A percentile compares a stretch with the other conserved stretches of the same genome.
Conservation (phyloP, 2,113 vertebrate species). For the Ornithorhynchus anatinus region DNA sequence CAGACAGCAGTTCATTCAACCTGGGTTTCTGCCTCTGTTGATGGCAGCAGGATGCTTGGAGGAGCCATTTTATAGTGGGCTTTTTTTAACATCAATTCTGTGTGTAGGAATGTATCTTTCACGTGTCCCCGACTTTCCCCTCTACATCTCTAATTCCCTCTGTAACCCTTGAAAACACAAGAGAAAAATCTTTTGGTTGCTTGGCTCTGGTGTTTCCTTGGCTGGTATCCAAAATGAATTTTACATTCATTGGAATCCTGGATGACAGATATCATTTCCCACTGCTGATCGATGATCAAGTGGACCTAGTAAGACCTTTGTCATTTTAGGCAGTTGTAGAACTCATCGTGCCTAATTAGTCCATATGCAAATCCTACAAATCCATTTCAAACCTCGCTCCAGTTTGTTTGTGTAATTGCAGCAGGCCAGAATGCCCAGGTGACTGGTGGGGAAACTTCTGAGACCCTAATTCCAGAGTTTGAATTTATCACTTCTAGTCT, state of each 20-base stretch:
- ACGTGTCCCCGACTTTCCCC: too few species aligned
- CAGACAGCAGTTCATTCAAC: too few species aligned
- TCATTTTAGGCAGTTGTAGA: background rate
- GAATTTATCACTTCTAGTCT: background rate
- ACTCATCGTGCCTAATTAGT: too few species aligned
- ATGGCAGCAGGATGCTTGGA: too few species aligned
- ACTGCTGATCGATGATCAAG: background rate
- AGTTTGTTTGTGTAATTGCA: constrained; percentile 5
- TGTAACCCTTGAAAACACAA: too few species aligned
- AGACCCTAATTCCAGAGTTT: constrained; percentile 18
- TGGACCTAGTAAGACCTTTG: background rate
- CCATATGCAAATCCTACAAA: background rate
- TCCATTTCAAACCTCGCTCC: background rate
- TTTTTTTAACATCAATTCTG: too few species aligned
- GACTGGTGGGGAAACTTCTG: background rate
- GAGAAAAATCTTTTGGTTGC: too few species aligned
- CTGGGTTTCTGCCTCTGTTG: too few species aligned
- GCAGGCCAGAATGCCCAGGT: background rate
- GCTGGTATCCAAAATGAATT: background rate
- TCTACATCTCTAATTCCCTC: too few species aligned
- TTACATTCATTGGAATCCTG: background rate
- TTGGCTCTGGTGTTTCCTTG: background rate
- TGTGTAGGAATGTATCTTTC: too few species aligned
- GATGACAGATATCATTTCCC: constrained; percentile 11
- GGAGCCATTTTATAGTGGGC: too few species aligned